Evolutionary conservation across 2,888 invertebrate species (phyloP).

Genomic region (Omphaloscelis lunosa): DNA sequence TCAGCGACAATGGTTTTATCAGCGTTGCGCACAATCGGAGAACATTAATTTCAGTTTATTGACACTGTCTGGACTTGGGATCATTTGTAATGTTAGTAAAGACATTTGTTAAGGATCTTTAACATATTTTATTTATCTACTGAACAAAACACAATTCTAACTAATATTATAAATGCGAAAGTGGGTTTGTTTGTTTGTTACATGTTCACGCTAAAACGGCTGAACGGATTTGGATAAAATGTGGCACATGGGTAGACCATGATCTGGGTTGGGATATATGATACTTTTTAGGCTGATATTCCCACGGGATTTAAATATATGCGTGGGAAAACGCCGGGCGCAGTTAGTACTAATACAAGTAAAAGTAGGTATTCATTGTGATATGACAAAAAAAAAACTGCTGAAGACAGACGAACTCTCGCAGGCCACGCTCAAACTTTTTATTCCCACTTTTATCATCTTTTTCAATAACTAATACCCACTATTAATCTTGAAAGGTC

Average conservation of each 20-base stretch:
- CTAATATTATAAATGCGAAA: no score
- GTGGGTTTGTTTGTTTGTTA: no score
- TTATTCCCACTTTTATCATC: neutral
- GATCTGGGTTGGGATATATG: no score
- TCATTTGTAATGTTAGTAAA: neutral
- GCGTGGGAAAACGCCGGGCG: no score
- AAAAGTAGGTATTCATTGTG: no score
- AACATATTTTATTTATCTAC: neutral
- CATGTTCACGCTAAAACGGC: no score
- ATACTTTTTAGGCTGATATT: no score
- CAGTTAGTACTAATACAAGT: no score
- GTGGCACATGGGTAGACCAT: no score
- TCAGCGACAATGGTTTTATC: conserved; percentile 41
- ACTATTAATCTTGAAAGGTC: neutral
- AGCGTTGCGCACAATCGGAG: conserved; percentile 30
- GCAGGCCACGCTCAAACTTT: neutral
- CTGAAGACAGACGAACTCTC: neutral
- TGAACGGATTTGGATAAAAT: no score
- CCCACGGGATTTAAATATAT: no score
- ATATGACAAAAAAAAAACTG: no score
- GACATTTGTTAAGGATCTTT: neutral
- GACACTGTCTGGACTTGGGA: neutral
- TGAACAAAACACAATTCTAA: neutral
- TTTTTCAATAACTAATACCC: neutral
- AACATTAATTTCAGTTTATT: conserved; percentile 39